These are phyloP conservation scores for Otolemur garnettii DNA, from an alignment of 2,113 vertebrate genomes.

Conservation along the genomic window DNA sequence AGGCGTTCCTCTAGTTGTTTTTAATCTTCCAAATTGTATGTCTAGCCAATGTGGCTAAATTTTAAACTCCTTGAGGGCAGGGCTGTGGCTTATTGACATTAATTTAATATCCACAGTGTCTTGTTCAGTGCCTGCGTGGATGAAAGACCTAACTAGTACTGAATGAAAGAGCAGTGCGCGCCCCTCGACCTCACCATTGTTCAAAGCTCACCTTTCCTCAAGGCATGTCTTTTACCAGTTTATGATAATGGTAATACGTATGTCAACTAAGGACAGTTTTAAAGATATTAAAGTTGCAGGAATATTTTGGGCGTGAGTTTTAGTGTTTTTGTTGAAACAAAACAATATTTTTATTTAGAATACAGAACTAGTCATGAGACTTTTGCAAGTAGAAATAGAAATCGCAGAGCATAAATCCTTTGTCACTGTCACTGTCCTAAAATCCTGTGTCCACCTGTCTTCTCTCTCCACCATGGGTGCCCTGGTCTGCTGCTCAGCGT, in stretches of 20 bases:
- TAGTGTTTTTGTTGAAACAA: not conserved
- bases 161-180: not conserved
- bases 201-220: slow-evolving; percentile 16
- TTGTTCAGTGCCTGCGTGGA: not conserved
- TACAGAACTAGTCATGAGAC: not conserved
- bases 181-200: not conserved
- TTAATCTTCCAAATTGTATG: slow-evolving; percentile 39
- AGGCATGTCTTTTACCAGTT: not conserved
- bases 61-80: not conserved
- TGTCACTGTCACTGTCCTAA: not conserved
- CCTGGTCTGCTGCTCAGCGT: not conserved
- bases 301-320: not conserved
- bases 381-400: not conserved
- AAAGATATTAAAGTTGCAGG: not conserved
- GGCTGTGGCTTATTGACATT: not conserved
- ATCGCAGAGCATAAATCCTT: not conserved
- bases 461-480: not conserved
- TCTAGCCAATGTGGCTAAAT: not conserved
- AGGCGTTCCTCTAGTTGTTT: not conserved
- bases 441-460: not conserved
- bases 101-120: not conserved
- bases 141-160: not conserved
- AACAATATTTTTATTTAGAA: slow-evolving; percentile 15
- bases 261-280: not conserved
- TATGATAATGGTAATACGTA: not conserved